Base-by-base conservation (phyloP, 2,888 invertebrate genomes). In the Bombylius major region DNA sequence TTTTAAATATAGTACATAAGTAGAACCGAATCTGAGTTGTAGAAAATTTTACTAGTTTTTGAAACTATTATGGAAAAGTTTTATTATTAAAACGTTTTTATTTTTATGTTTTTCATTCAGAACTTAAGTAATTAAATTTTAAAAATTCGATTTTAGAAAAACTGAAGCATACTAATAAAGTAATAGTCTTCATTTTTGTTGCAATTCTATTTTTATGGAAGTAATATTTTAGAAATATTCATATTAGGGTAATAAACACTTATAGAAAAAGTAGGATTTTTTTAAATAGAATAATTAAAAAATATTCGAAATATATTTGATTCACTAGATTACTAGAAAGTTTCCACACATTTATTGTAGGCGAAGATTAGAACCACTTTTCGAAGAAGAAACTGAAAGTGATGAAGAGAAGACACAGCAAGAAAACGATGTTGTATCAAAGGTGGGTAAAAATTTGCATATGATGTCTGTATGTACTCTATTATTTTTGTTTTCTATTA, bases 311-410 rank as follows among this genome's bases (percentile, higher is more conserved):
- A 36, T 36, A 8, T 8, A 5, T 36, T 42, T 42, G 11, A 42
- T 42, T 42, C 12, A 4, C 12, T 55, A 55, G 55, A 42, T 32
- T 39, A 47, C 32, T 55, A 55, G 55, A 55, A 51, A n/a, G 32
- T 47, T 51, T 51, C 42, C 8, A 11, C 3, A 51, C 9, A 55
- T 39, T 55, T 47, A 79, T 65, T 79, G 77, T 70, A 82, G 85
- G 70, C 78, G 87, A 73, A 81, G 89, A 63, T 75, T 90, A 67
- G 90, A 90, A 70, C 89, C 90, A 52, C 78, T 90, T 7, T 81
- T 87, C 62, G 89, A 90, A 73, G 90, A 90, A 74, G 89, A 90
- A 63, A 86, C 87, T 31, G 85, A 85, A 66, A 83, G 82, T 63
- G 79, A 76, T 59, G 76, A 78, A 60, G 72, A 73, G 64, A 70